Conservation (phyloP, 1,140 invertebrate species). For the Araneus ventricosus region DNA sequence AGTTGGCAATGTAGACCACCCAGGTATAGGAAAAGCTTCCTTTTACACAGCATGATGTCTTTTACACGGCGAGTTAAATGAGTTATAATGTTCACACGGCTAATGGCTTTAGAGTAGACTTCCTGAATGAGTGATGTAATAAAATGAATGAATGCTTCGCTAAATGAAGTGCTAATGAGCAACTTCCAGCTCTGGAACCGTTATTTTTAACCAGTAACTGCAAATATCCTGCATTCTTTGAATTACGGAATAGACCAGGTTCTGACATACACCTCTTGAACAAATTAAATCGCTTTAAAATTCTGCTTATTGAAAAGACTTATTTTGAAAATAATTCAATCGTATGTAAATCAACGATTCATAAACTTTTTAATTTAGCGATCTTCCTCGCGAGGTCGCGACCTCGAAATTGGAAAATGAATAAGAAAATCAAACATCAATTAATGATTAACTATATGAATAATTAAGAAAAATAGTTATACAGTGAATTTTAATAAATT, state of each 20-base stretch:
- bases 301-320: not conserved
- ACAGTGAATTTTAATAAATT: too few species aligned
- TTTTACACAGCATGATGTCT: not conserved
- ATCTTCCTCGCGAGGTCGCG: too few species aligned
- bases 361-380: too few species aligned
- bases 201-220: constrained; percentile 1
- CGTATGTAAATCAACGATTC: too few species aligned
- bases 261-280: not conserved
- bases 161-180: constrained; percentile 35
- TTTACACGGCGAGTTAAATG: not conserved
- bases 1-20: not conserved
- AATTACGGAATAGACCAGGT: not conserved
- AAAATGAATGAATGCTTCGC: not conserved
- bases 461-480: too few species aligned
- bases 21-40: not conserved
- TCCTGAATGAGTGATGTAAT: constrained; percentile 25
- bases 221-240: not conserved
- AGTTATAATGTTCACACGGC: not conserved
- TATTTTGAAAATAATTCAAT: too few species aligned
- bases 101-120: not conserved
- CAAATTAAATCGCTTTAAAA: not conserved
- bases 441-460: too few species aligned
- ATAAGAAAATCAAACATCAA: too few species aligned
- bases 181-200: not conserved
- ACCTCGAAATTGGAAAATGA: too few species aligned